Evolutionary conservation across 1,140 invertebrate genomes (phyloP).

Genomic region (Parapsyche elsis): DNA sequence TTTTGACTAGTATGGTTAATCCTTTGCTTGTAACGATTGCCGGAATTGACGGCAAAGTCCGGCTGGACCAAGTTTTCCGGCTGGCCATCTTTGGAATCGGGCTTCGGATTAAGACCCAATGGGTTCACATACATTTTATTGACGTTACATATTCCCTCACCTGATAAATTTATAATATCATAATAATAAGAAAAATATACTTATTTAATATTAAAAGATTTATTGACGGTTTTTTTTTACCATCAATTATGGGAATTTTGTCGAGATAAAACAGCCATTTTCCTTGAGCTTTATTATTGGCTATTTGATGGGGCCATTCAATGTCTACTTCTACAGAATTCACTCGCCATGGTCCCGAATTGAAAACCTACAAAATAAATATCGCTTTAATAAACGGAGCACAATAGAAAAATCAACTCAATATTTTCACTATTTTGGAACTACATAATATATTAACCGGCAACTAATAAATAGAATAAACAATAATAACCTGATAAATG

Average conservation of each 20-base stretch:
- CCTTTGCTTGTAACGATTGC: neutral
- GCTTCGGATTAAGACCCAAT: constrained; percentile 66
- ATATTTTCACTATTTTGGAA: neutral
- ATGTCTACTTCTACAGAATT: constrained; percentile 82
- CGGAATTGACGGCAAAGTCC: neutral
- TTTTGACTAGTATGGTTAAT: neutral
- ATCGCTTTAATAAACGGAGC: neutral
- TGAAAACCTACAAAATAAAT: constrained; percentile 71
- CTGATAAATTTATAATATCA: constrained; percentile 59
- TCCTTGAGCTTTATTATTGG: constrained; percentile 78
- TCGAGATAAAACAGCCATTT: constrained; percentile 94
- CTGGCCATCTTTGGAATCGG: constrained; percentile 23
- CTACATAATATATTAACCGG: too few relatives aligned
- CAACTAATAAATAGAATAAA: neutral
- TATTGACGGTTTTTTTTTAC: constrained; percentile 60
- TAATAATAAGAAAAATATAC: neutral
- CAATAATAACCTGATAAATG: constrained; percentile 77
- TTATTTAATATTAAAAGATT: neutral
- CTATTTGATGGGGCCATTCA: constrained; percentile 90
- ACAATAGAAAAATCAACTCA: constrained; percentile 1
- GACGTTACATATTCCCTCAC: constrained; percentile 74
- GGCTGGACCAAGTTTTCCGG: neutral
- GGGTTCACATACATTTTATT: constrained; percentile 75
- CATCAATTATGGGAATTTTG: constrained; percentile 78
- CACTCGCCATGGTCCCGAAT: constrained; percentile 88